A percentile compares a stretch with the other conserved stretches of the same genome.
These are phyloP conservation scores for Caloenas nicobarica DNA, from an alignment of 2,113 vertebrate species.

Conservation along the genomic window DNA sequence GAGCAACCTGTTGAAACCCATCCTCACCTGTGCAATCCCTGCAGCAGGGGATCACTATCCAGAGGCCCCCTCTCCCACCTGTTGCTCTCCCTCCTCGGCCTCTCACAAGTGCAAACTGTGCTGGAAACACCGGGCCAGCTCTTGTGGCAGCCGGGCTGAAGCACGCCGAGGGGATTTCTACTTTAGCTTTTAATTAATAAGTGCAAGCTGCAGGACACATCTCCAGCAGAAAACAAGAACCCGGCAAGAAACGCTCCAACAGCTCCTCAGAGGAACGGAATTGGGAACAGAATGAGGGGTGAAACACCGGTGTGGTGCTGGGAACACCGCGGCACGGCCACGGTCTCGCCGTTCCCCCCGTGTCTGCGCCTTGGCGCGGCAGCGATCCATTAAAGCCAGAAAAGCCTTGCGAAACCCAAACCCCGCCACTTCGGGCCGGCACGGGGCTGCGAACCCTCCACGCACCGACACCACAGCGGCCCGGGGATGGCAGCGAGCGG, in stretches of 20 bases:
- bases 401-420: background rate
- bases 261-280: background rate
- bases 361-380: rapidly evolving
- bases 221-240: background rate
- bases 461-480: too few species aligned
- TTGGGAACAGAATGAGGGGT: background rate
- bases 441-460: too few species aligned
- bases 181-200: background rate
- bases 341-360: rapidly evolving
- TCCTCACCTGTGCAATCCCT: background rate
- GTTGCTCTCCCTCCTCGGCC: too few species aligned
- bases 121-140: background rate
- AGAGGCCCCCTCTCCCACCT: too few species aligned
- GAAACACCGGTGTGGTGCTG: background rate
- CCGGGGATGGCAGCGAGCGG: too few species aligned
- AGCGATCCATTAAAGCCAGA: background rate
- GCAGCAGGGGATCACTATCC: too few species aligned
- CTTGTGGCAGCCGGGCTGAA: background rate
- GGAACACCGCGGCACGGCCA: conserved; percentile 14
- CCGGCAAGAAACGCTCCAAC: background rate
- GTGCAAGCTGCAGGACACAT: background rate
- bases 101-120: too few species aligned
- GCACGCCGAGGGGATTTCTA: background rate
- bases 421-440: too few species aligned
- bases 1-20: background rate